Evolutionary conservation across 53 echinoderm and acorn worm genomes (phyloP), one percentile per base, ranked within the genome.

Genomic region (Paracentrotus lividus): DNA sequence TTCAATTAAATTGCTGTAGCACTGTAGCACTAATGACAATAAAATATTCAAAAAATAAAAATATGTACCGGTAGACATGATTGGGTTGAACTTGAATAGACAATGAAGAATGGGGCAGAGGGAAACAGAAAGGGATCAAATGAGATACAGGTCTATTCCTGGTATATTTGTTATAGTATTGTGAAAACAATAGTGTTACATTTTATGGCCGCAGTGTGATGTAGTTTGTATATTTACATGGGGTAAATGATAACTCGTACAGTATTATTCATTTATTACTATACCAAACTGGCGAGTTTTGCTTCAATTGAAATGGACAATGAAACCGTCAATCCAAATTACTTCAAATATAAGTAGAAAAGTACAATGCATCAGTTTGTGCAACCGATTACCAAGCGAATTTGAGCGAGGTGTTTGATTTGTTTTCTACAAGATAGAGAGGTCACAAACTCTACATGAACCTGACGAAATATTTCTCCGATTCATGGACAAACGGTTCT

Each of bases 391-490:
- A 27, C 8, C 26, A 47, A 81, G 44, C n/a, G 81, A 44, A 81
- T 81, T 47, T 49, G 10, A n/a, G 47, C 2, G 44, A 81, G 81
- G 81, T 47, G 81, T 81, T 72, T 81, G 81, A 81, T 45, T 81
- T 81, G 81, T 81, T 81, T 81, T 49, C 45, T 81, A 81, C 81
- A 47, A n/a, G 81, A 81, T 81, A 45, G 44, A 45, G 81, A 81
- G 49, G 81, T 81, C 47, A 81, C 47, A 27, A 81, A 81, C 81
- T 81, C n/a, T 45, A 13, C 47, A 24, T 81, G 81, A 81, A 81
- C 81, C 49, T 47, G 44, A 24, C 47, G 5, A 47, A 26, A 81
- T 81, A 81, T 44, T 24, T 27, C 6, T 16, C 26, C 26, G 47
- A 81, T 81, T 81, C 81, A n/a, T 47, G 81, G 47, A 81, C 81